Conservation (phyloP, 2,888 invertebrate species). For the Frankliniella intonsa region DNA sequence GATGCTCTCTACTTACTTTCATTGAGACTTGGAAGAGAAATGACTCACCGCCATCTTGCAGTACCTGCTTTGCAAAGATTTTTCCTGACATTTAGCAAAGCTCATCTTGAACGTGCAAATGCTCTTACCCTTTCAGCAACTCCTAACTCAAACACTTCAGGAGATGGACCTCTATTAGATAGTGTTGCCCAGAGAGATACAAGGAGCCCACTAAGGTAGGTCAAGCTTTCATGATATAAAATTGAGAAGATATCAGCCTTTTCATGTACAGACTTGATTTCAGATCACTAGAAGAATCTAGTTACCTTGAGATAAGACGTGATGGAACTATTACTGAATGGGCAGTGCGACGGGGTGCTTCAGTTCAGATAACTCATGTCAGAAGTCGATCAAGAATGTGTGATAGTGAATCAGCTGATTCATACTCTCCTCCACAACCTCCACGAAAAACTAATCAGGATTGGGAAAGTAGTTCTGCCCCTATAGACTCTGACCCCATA, state of each 20-base stretch:
- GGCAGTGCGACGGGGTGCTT: slow-evolving; percentile 52
- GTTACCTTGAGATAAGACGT: slow-evolving; percentile 55
- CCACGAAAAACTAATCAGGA: slow-evolving; percentile 38
- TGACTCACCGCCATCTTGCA: slow-evolving; percentile 65
- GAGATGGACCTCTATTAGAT: not conserved
- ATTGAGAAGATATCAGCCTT: not conserved
- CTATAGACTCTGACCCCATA: slow-evolving; percentile 43
- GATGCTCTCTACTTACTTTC: slow-evolving; percentile 78
- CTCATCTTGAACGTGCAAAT: slow-evolving; percentile 45
- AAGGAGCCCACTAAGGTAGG: slow-evolving; percentile 36
- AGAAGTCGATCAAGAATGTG: not conserved
- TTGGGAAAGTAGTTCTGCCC: slow-evolving; percentile 37
- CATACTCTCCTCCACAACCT: slow-evolving; percentile 56
- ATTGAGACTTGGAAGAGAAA: slow-evolving; percentile 68
- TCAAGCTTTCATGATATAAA: not conserved
- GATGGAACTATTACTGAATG: slow-evolving; percentile 60
- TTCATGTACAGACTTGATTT: not conserved
- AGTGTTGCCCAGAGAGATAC: slow-evolving; percentile 11
- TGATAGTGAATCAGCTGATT: slow-evolving; percentile 55
- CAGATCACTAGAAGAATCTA: slow-evolving; percentile 42
- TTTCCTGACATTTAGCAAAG: slow-evolving; percentile 77
- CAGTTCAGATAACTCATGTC: slow-evolving; percentile 40
- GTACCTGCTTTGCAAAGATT: slow-evolving; percentile 68
- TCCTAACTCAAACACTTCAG: not conserved
- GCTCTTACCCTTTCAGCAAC: not conserved